Evolutionary conservation across 1,140 invertebrate genomes (phyloP).

Genomic region (Diabrotica undecimpunctata): DNA sequence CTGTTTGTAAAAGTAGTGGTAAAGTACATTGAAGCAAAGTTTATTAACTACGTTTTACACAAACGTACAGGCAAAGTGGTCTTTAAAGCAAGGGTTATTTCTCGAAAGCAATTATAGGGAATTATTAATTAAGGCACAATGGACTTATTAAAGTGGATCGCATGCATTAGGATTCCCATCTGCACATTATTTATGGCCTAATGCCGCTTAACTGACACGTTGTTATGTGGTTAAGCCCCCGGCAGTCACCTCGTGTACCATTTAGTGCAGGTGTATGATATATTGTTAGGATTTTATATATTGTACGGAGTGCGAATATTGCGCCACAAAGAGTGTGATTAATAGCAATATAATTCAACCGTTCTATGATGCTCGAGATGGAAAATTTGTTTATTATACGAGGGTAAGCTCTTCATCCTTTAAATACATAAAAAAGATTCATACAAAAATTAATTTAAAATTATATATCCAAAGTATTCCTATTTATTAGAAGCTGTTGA

Average conservation of each 20-base stretch:
- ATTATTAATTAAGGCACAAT: constrained; percentile 4
- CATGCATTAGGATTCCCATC: constrained; percentile 7
- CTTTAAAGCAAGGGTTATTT: no score
- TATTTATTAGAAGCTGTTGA: no score
- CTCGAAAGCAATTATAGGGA: not conserved
- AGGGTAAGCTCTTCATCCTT: no score
- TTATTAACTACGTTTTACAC: no score
- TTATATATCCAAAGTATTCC: no score
- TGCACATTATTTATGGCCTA: constrained; percentile 8
- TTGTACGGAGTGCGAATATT: not conserved
- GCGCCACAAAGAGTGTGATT: constrained; percentile 1
- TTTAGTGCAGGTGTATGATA: constrained; percentile 5
- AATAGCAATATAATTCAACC: constrained; percentile 1
- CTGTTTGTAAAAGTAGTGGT: no score
- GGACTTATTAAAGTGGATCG: not conserved
- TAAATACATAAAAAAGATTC: no score
- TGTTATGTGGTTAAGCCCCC: constrained; percentile 1
- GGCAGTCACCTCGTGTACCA: not conserved
- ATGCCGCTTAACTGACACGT: constrained; percentile 5
- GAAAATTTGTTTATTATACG: not conserved
- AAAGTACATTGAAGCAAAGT: no score
- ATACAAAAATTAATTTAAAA: no score
- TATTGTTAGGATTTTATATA: not conserved
- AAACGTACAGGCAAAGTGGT: no score
- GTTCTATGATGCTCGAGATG: not conserved